Conservation (phyloP, 2,888 invertebrate species). For the Watsonalla binaria region DNA sequence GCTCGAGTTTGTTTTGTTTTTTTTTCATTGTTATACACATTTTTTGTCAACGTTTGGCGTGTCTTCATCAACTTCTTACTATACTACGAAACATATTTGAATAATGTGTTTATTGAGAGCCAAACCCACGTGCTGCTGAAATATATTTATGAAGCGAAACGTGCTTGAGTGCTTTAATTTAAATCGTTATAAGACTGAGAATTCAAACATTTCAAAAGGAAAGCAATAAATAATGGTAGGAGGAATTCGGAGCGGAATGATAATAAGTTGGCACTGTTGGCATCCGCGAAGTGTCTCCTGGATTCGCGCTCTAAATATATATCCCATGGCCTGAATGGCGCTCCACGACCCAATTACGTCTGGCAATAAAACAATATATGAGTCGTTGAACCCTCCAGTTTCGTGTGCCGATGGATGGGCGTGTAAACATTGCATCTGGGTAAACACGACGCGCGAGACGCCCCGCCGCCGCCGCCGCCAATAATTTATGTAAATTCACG, state of each 20-base stretch:
- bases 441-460: slow-evolving; percentile 53
- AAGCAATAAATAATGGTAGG: slow-evolving; percentile 8
- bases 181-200: background rate
- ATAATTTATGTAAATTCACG: slow-evolving; percentile 77
- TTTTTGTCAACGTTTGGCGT: slow-evolving; percentile 2
- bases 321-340: slow-evolving; percentile 56
- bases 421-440: slow-evolving; percentile 71
- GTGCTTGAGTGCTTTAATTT: background rate
- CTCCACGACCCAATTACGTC: slow-evolving; percentile 69
- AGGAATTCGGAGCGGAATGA: slow-evolving; percentile 29
- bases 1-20: slow-evolving; percentile 1
- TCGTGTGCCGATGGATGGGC: slow-evolving; percentile 36
- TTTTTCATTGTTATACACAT: background rate
- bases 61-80: background rate
- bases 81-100: background rate
- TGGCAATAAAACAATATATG: slow-evolving; percentile 71
- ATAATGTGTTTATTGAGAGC: background rate
- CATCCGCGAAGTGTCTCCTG: slow-evolving; percentile 35
- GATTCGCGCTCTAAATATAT: slow-evolving; percentile 45
- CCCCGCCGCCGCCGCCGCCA: slow-evolving; percentile 62
- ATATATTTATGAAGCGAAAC: background rate
- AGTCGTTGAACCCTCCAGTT: slow-evolving; percentile 68
- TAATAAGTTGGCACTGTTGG: slow-evolving; percentile 32
- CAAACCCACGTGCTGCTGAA: background rate
- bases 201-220: slow-evolving; percentile 2